Evolutionary conservation across 1,140 invertebrate species (phyloP), one percentile per base, ranked within the genome.

Genomic region (Lithobius niger): DNA sequence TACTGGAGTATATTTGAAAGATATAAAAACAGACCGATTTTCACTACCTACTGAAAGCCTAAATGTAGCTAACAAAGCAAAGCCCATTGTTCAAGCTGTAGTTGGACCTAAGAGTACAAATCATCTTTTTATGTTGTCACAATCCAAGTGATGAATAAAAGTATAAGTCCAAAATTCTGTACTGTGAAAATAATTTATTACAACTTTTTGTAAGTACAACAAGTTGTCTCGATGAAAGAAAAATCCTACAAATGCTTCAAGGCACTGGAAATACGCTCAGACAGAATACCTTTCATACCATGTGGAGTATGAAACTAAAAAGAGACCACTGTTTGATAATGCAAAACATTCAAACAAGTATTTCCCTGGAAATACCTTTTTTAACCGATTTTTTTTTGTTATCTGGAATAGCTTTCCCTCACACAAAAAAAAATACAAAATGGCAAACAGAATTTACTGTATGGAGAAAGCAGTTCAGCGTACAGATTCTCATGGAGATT

Each of bases 211-310:
- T 36, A 36, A 36, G 31, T 36, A 36, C 31, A 36, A 36, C n/a
- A 36, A 36, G 31, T 36, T 36, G 6, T 36, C 31, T 36, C n/a
- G n/a, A 6, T 36, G 19, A 45, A 45, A 45, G 6, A 19, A 45
- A 45, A 45, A 6, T 10, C 43, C 43, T 45, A 45, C 43, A 45
- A 45, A 45, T 45, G 43, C 43, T 45, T 45, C 43, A 45, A 45
- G 43, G 43, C 43, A 45, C 43, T 45, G 43, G 43, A 10, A 45
- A 10, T 45, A 45, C 43, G 43, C 43, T 45, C 22, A n/a, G 43
- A 45, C 43, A 45, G 19, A 45, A 45, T 45, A 19, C 22, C 43
- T 45, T 45, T 45, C 18, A 4, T 10, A 18, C 16, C 43, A 18
- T n/a, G 31, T 10, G n/a, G n/a, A 36, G 31, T 36, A 36, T 36